phyloP scores from a whole-genome alignment of 2,888 invertebrate genomes.

The Xiphydria camelus region DNA sequence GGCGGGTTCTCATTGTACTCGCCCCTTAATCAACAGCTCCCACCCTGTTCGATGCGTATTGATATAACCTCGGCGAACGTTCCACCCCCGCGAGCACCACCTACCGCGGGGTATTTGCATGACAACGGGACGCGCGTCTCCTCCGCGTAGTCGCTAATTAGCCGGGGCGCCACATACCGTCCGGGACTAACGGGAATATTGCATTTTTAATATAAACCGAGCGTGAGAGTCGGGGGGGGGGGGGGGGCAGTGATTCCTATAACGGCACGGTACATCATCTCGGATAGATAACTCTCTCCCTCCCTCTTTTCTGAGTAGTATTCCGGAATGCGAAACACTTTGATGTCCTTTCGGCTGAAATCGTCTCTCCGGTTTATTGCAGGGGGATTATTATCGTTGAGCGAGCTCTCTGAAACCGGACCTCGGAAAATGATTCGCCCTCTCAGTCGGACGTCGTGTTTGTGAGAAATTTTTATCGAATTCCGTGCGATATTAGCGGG shows the following conservation, averaged over 20 bases:
- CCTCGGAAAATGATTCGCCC: too few species aligned
- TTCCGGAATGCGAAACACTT: too few species aligned
- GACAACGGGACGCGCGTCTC: constrained; percentile 45
- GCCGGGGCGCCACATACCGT: constrained; percentile 45
- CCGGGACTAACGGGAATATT: constrained; percentile 53
- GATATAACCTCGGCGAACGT: constrained; percentile 37
- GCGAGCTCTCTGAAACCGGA: too few species aligned
- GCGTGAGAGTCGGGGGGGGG: too few species aligned
- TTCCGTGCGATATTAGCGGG: too few species aligned
- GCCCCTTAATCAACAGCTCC: constrained; percentile 46
- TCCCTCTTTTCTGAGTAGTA: too few species aligned
- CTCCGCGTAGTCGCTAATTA: constrained; percentile 46
- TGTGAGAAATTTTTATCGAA: too few species aligned
- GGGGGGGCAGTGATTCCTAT: too few species aligned
- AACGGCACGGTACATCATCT: too few species aligned
- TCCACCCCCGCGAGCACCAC: constrained; percentile 22
- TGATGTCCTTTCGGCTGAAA: constrained; percentile 21
- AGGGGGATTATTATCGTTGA: too few species aligned
- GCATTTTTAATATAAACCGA: constrained; percentile 52
- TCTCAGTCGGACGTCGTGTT: too few species aligned
- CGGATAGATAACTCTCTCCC: too few species aligned
- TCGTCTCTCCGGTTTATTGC: constrained; percentile 27
- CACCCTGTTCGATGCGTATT: constrained; percentile 46
- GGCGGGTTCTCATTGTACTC: constrained; percentile 37
- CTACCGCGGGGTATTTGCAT: constrained; percentile 44